phyloP scores from a whole-genome alignment of 2,797 vertebrate genomes.

The Oreonectes daqikongensis region DNA sequence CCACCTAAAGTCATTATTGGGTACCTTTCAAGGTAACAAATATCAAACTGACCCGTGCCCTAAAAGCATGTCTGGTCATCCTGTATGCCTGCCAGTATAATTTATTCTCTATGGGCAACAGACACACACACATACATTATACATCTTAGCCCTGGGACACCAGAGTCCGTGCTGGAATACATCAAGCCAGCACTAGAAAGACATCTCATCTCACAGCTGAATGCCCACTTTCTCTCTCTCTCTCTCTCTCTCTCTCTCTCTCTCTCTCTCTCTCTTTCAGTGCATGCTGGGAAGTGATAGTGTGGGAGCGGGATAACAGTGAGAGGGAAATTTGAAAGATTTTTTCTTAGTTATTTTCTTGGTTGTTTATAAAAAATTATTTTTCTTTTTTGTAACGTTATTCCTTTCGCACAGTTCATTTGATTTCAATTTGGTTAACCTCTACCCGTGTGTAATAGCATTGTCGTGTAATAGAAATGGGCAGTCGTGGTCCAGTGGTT shows the following conservation, averaged over 20 bases:
- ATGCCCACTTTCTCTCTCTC: conserved; percentile 66
- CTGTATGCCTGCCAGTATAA: conserved; percentile 58
- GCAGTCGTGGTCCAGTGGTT: no score
- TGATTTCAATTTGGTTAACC: no score
- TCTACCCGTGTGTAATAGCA: no score
- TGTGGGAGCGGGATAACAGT: no score
- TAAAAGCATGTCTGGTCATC: conserved; percentile 40
- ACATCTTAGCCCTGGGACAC: conserved; percentile 61
- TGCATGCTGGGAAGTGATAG: no score
- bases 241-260: conserved; percentile 71
- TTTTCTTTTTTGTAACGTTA: no score
- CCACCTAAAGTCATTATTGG: conserved; percentile 8
- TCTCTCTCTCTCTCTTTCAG: no score
- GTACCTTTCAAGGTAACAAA: background rate
- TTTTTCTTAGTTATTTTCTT: no score
- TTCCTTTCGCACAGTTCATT: no score
- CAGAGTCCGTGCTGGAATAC: conserved; percentile 62
- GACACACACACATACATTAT: conserved; percentile 44
- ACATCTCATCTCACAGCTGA: conserved; percentile 82
- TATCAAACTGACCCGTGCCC: background rate
- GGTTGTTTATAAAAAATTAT: no score
- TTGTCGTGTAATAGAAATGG: no score
- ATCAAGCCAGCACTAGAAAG: conserved; percentile 69
- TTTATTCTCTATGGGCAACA: conserved; percentile 28
- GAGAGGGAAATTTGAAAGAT: no score